Base-by-base conservation (phyloP, 2,888 invertebrate species). In the Myopa testacea region DNA sequence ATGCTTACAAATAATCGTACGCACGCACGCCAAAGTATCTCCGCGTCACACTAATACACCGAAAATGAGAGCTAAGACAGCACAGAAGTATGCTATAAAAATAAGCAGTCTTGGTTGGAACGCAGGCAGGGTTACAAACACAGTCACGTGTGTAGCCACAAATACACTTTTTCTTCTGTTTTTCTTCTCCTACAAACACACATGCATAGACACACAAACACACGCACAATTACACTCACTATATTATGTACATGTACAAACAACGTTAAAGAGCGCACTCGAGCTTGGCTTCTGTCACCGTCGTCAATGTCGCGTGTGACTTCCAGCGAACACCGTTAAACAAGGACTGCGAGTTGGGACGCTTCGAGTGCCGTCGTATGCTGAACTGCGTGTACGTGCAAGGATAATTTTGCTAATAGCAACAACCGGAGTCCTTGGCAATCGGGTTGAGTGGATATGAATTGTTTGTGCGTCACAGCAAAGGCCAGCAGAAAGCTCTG, bases 351-450 rank as follows among this genome's bases (percentile, higher is more conserved):
- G 12, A 55, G 50, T 67, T 58, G 37, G 10, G 52, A 38, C 67
- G 67, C 37, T 37, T 37, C 16, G 50, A 63, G 16, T 65, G 65
- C 16, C 63, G 50, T 26, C 55, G 50, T 40, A 26, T 60, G 60
- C 62, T 70, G 16, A 37, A 37, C 58, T 70, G 55, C 52, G 37
- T 70, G 50, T 58, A n/a, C 40, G 63, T 45, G 63, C 38, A 85
- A 84, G 82, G 81, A 79, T 78, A 78, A 65, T 68, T 72, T 70
- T 73, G 67, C 78, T 63, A 70, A 77, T 71, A 77, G 75, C 78
- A 74, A 78, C 52, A 75, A 63, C 10, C 10, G 38, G 80, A 84
- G 86, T 85, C 86, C 86, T 86, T 86, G 85, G 83, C 85, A 85
- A 82, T 85, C 81, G 78, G 75, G 78, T 78, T 75, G 74, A 79